Evolutionary conservation across 2,888 invertebrate genomes (phyloP).

Genomic region (Pachymerium ferrugineum): DNA sequence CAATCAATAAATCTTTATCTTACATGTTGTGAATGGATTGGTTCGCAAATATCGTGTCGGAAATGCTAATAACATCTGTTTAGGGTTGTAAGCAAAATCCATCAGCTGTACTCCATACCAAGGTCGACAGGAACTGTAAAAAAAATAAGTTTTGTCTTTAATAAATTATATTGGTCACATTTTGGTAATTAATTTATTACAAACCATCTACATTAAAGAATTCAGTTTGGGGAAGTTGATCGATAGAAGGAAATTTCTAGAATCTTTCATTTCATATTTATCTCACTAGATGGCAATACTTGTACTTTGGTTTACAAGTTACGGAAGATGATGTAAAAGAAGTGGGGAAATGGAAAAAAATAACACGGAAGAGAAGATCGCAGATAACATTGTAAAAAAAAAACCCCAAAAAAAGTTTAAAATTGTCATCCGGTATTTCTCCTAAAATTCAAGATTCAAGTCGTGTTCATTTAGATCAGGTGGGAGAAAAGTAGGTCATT

Average conservation of each 20-base stretch:
- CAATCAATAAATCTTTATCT: no score
- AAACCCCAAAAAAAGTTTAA: no score
- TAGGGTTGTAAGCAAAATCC: background rate
- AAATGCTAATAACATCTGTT: no score
- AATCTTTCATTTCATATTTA: background rate
- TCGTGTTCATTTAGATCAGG: background rate
- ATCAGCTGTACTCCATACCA: background rate
- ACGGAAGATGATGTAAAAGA: no score
- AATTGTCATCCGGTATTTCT: background rate
- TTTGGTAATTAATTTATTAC: no score
- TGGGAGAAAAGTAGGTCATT: conserved; percentile 2
- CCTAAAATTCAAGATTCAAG: background rate
- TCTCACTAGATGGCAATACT: background rate
- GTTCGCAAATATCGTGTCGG: background rate
- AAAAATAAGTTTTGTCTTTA: background rate
- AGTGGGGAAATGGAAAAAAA: no score
- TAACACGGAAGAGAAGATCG: background rate
- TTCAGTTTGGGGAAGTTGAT: no score
- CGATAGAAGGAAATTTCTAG: no score
- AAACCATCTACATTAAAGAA: no score
- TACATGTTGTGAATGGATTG: background rate
- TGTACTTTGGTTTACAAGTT: no score
- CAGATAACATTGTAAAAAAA: background rate
- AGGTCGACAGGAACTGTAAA: background rate
- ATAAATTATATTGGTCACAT: background rate